Conservation (phyloP, 2,888 invertebrate species). For the Spodoptera picta region DNA sequence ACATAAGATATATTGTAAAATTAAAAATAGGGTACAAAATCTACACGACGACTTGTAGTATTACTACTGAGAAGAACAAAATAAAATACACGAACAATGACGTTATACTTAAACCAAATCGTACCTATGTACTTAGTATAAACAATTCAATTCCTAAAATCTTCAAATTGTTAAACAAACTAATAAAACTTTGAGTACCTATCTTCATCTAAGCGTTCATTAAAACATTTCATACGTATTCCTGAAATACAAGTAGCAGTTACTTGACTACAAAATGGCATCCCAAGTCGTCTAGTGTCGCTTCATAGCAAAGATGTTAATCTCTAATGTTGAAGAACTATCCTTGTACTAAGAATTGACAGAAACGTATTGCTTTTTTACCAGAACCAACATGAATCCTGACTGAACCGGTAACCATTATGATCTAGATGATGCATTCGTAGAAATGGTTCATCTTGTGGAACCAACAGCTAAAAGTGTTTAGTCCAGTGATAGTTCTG, state of each 20-base stretch:
- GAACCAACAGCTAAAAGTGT: no score
- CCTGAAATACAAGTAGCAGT: slow-evolving; percentile 66
- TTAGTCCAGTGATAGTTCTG: no score
- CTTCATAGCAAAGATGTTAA: slow-evolving; percentile 59
- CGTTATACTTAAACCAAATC: no score
- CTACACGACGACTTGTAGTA: no score
- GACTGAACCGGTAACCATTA: slow-evolving; percentile 13
- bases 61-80: no score
- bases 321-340: slow-evolving; percentile 62
- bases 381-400: slow-evolving; percentile 30
- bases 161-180: no score
- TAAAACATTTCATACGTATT: slow-evolving; percentile 53
- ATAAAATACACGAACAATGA: no score
- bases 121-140: no score
- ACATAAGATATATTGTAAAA: no score
- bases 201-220: slow-evolving; percentile 21
- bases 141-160: no score
- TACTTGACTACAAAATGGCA: slow-evolving; percentile 46
- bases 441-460: slow-evolving; percentile 11
- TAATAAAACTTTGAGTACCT: not conserved
- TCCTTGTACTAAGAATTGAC: slow-evolving; percentile 64
- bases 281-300: slow-evolving; percentile 39
- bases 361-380: slow-evolving; percentile 54
- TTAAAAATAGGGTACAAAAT: no score
- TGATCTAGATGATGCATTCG: slow-evolving; percentile 19